Evolutionary conservation across 2,113 vertebrate genomes (phyloP).

Genomic region (Sigmodon hispidus): DNA sequence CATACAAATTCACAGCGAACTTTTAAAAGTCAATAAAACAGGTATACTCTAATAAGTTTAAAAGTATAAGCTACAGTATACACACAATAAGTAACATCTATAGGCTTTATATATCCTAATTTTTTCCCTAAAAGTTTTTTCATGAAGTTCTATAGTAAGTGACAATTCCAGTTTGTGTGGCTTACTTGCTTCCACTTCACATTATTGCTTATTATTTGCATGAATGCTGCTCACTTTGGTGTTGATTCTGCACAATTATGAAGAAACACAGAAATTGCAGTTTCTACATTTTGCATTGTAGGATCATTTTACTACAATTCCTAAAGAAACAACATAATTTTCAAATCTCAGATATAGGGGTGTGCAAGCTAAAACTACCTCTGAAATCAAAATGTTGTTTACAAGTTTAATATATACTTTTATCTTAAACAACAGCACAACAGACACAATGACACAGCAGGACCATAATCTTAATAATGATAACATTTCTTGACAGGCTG

Average conservation of each 20-base stretch:
- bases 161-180: neutral
- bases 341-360: neutral
- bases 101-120: neutral
- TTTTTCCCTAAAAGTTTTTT: neutral
- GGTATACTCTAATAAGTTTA: neutral
- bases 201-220: neutral
- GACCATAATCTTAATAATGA: slow-evolving; percentile 83
- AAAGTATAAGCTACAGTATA: neutral
- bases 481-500: slow-evolving; percentile 82
- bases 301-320: neutral
- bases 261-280: neutral
- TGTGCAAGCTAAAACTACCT: neutral
- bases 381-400: slow-evolving; percentile 79
- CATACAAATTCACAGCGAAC: neutral
- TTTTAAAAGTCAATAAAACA: neutral
- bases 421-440: slow-evolving; percentile 87
- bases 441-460: slow-evolving; percentile 83
- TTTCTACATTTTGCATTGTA: slow-evolving; percentile 32
- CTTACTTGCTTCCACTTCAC: neutral
- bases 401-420: slow-evolving; percentile 81
- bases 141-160: neutral
- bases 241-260: neutral
- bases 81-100: neutral
- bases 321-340: neutral
- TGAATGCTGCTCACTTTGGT: neutral